Percentiles rank a stretch among this genome's conserved stretches.
Evolutionary conservation across 1,140 invertebrate genomes (phyloP).

Genomic region (Euschistus heros): DNA sequence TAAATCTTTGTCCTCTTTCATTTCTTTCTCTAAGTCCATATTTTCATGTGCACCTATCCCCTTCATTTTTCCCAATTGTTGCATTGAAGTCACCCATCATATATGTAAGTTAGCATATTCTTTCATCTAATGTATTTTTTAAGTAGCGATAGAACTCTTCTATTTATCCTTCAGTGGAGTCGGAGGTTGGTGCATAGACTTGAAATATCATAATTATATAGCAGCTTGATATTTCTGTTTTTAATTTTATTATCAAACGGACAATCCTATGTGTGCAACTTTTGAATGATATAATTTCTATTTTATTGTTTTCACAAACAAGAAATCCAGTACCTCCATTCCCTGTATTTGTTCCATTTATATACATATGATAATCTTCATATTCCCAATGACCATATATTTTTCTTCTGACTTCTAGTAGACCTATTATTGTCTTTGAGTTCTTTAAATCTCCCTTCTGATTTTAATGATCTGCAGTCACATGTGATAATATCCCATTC

Average conservation of each 20-base stretch:
- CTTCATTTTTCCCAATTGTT: not conserved
- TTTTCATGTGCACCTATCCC: not conserved
- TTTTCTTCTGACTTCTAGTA: too few species aligned
- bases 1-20: not conserved
- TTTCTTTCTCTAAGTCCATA: not conserved
- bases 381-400: too few species aligned
- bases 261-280: not conserved
- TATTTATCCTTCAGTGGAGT: not conserved
- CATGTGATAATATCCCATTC: not conserved
- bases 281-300: not conserved
- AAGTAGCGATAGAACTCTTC: not conserved
- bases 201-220: not conserved
- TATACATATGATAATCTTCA: too few species aligned
- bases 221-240: not conserved
- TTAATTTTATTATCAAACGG: not conserved
- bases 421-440: too few species aligned
- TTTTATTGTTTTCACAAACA: not conserved
- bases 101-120: not conserved
- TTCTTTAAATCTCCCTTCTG: too few species aligned
- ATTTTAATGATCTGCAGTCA: not conserved
- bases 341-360: not conserved
- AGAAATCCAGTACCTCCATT: not conserved
- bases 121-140: not conserved
- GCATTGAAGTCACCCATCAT: not conserved
- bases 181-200: not conserved